Evolutionary conservation across 2,888 invertebrate species (phyloP), one percentile per base, ranked within the genome.

Genomic region (Atethmia centrago): DNA sequence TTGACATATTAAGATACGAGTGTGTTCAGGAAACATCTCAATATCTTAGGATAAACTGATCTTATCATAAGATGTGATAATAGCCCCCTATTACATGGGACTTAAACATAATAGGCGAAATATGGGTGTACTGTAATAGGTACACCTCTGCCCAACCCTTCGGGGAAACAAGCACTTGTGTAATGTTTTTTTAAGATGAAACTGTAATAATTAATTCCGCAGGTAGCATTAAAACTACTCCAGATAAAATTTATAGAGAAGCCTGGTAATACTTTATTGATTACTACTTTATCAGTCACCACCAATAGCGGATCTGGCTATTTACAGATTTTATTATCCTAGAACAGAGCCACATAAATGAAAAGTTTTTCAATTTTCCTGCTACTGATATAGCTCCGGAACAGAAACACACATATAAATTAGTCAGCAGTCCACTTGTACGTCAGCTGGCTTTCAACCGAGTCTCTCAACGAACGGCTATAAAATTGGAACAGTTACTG

Each of bases 371-470:
- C 12, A 1, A 31, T 79, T 71, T 71, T 19, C 42, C 47, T 31
- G 40, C 40, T 40, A 62, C 75, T 21, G 19, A 53, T 66, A 56
- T 81, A 76, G 28, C 69, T 14, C 14, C 42, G 55, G 40, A 76
- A 68, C 45, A 74, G 56, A n/a, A 28, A 49, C 51, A 59, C 40
- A 63, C 36, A 55, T 58, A 73, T 79, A 81, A 68, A 79, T 76
- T 65, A 65, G 51, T 79, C 82, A 69, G 28, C 82, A 64, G 64
- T 49, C 77, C 55, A 79, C 79, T 79, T 61, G 69, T 79, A 69
- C 36, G 82, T 79, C 79, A 76, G 45, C 64, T 51, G 56, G 66
- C 75, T 64, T 9, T 74, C 74, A 51, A 36, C 3, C 25, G 51
- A 47, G 25, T 75, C 79, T 68, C 51, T 76, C 79, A 71, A 25